A percentile compares a stretch with the other conserved stretches of the same genome.
These are phyloP conservation scores for Phalacrocorax brasilianus DNA, from an alignment of 2,113 vertebrate genomes.

Conservation along the genomic window DNA sequence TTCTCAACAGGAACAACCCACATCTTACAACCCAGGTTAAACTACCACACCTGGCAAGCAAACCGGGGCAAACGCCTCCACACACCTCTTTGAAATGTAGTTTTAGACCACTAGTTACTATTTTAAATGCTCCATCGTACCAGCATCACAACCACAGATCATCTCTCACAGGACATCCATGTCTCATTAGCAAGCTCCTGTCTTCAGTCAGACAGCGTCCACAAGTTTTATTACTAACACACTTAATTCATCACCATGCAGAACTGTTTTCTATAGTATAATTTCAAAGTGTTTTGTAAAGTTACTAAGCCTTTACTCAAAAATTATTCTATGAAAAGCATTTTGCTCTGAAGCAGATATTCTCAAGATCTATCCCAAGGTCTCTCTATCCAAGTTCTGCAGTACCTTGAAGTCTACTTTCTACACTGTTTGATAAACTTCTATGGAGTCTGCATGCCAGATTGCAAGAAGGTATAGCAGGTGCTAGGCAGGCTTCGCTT, in stretches of 20 bases:
- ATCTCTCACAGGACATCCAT: neutral
- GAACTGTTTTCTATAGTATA: neutral
- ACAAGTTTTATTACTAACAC: neutral
- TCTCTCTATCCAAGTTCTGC: neutral
- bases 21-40: neutral
- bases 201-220: fast-evolving
- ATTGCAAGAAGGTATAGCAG: neutral
- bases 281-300: neutral
- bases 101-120: neutral
- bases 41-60: neutral
- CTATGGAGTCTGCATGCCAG: neutral
- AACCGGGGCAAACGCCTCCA: neutral
- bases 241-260: neutral
- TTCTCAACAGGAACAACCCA: neutral
- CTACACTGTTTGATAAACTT: neutral
- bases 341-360: neutral
- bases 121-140: fast-evolving
- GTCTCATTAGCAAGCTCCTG: neutral
- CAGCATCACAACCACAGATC: neutral
- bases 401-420: neutral
- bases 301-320: neutral
- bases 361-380: neutral
- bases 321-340: neutral
- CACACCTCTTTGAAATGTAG: neutral
- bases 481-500: neutral